phyloP scores from a whole-genome alignment of 2,888 invertebrate genomes.

The Scelioninae gen. 1 region DNA sequence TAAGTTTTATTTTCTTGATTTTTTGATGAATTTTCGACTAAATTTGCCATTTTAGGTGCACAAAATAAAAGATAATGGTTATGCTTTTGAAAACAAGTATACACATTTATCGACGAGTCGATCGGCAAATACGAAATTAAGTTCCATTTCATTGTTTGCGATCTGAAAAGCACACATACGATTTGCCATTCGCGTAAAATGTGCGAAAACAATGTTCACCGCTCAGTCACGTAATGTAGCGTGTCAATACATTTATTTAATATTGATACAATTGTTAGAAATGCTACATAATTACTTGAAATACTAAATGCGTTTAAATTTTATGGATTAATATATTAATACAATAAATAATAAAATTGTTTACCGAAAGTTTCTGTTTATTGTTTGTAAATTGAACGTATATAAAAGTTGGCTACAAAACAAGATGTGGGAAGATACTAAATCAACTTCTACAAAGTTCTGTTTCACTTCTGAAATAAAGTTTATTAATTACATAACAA shows the following conservation, averaged over 20 bases:
- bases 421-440: neutral
- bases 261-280: slow-evolving; percentile 15
- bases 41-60: neutral
- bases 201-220: slow-evolving; percentile 4
- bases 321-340: neutral
- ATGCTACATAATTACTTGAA: slow-evolving; percentile 16
- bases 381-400: neutral
- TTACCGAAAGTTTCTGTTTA: slow-evolving; percentile 10
- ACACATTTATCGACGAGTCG: neutral
- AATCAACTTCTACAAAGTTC: neutral
- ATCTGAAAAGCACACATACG: slow-evolving; percentile 33
- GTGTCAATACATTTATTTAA: slow-evolving; percentile 39
- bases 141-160: slow-evolving; percentile 29
- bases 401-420: neutral
- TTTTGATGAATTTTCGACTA: neutral
- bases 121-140: slow-evolving; percentile 40
- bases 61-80: neutral
- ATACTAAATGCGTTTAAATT: slow-evolving; percentile 7
- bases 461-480: neutral
- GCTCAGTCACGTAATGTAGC: slow-evolving; percentile 34
- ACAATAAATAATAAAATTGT: neutral
- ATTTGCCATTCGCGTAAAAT: slow-evolving; percentile 7
- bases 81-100: neutral
- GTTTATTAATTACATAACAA: neutral
- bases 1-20: neutral